Conservation (phyloP, 2,888 invertebrate genomes). For the Caenorhabditis sp. region DNA sequence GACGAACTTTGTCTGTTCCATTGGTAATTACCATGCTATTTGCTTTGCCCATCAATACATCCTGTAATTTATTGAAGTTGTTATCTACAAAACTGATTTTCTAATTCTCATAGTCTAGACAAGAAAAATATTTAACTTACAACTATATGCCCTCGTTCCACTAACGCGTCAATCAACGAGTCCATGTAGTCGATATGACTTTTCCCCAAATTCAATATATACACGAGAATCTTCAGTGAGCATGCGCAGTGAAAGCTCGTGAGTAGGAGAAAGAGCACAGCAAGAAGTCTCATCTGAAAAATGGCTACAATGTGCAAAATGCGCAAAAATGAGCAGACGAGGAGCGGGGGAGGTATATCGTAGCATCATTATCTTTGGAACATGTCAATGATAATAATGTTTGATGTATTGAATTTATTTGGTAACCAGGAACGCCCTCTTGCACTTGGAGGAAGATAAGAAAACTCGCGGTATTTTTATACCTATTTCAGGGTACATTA, state of each 20-base stretch:
- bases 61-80: slow-evolving; percentile 23
- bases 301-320: neutral
- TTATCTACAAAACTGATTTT: too few species aligned
- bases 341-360: too few species aligned
- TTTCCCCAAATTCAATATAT: slow-evolving; percentile 44
- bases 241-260: slow-evolving; percentile 7
- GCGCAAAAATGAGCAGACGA: too few species aligned
- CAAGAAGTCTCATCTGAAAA: neutral
- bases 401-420: too few species aligned
- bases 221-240: slow-evolving; percentile 39
- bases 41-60: slow-evolving; percentile 35
- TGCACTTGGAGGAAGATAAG: too few species aligned
- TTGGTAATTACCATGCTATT: slow-evolving; percentile 37
- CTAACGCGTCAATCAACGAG: slow-evolving; percentile 42
- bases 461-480: too few species aligned
- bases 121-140: slow-evolving; percentile 26
- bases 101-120: too few species aligned
- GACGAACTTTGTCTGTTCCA: slow-evolving; percentile 12
- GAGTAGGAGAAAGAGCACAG: neutral
- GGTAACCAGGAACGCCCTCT: too few species aligned
- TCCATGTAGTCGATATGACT: slow-evolving; percentile 53
- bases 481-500: too few species aligned
- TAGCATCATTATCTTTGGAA: too few species aligned
- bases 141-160: slow-evolving; percentile 52
- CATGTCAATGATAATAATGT: too few species aligned